phyloP scores from a whole-genome alignment of 2,797 vertebrate genomes.

The Sebastes itinus region DNA sequence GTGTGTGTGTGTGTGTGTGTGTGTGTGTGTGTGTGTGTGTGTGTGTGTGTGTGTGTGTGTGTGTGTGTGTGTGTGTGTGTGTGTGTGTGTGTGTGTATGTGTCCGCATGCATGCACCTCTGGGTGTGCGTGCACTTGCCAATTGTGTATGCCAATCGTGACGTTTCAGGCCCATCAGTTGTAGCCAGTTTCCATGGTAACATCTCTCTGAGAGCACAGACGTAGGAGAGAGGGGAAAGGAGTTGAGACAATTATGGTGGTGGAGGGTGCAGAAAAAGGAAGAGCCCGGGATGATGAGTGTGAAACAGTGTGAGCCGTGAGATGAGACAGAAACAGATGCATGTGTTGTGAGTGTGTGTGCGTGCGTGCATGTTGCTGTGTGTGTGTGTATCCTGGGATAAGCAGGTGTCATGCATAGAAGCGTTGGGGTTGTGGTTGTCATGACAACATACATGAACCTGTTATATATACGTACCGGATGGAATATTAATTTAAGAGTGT shows the following conservation, averaged over 20 bases:
- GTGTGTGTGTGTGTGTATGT: neutral
- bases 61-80: neutral
- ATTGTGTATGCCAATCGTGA: conserved; percentile 71
- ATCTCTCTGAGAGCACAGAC: conserved; percentile 69
- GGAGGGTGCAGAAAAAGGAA: conserved; percentile 69
- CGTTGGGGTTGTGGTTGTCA: conserved; percentile 15
- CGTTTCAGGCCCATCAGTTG: conserved; percentile 80
- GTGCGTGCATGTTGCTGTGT: neutral
- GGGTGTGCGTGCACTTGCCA: conserved; percentile 30
- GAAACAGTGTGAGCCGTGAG: conserved; percentile 53
- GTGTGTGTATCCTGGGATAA: conserved; percentile 6
- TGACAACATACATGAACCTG: conserved; percentile 30
- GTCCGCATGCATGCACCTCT: neutral
- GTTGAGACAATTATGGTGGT: conserved; percentile 68
- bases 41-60: neutral
- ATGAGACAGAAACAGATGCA: conserved; percentile 57
- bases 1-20: neutral
- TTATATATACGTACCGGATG: neutral
- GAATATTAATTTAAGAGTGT: neutral
- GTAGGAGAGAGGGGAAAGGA: conserved; percentile 66
- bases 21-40: neutral
- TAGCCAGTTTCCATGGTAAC: conserved; percentile 88
- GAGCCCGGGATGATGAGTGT: conserved; percentile 58
- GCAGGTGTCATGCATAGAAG: conserved; percentile 2
- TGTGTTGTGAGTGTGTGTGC: conserved; percentile 36